Conservation (phyloP, 2,113 vertebrate species). For the Nothoprocta pentlandii region DNA sequence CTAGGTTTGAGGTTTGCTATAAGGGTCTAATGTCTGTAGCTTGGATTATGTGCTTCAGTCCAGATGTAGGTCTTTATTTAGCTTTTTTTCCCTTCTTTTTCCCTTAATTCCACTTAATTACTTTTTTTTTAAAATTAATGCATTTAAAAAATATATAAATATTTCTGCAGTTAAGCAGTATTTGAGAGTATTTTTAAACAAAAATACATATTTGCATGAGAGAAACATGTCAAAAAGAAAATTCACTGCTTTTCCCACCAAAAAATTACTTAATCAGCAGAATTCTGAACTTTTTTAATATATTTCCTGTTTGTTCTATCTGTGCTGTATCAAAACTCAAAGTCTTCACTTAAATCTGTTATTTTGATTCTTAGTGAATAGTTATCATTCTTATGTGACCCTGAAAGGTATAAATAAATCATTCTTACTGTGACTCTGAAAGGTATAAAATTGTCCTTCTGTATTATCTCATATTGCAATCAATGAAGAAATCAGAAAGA, state of each 20-base stretch:
- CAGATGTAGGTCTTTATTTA: not conserved
- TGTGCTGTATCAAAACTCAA: not conserved
- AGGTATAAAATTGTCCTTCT: not conserved
- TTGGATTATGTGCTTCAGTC: not conserved
- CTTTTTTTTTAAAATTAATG: not conserved
- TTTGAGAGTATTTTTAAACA: not conserved
- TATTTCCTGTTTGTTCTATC: not conserved
- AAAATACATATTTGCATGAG: not conserved
- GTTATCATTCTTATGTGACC: not conserved
- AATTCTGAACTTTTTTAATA: not conserved
- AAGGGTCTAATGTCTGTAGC: not conserved
- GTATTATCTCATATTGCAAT: not conserved
- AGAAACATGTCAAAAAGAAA: not conserved
- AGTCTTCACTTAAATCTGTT: not conserved
- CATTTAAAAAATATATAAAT: not conserved
- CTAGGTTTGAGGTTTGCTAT: not conserved
- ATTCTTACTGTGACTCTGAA: not conserved
- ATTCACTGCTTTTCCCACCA: not conserved
- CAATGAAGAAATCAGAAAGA: not conserved
- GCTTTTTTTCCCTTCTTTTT: not conserved
- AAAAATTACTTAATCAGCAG: not conserved
- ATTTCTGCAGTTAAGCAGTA: not conserved
- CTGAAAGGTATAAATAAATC: not conserved
- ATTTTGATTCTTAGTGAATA: not conserved
- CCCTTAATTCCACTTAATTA: not conserved